A percentile compares a stretch with the other conserved stretches of the same genome.
Evolutionary conservation across 2,797 vertebrate genomes (phyloP).

Genomic region (Anas acuta): DNA sequence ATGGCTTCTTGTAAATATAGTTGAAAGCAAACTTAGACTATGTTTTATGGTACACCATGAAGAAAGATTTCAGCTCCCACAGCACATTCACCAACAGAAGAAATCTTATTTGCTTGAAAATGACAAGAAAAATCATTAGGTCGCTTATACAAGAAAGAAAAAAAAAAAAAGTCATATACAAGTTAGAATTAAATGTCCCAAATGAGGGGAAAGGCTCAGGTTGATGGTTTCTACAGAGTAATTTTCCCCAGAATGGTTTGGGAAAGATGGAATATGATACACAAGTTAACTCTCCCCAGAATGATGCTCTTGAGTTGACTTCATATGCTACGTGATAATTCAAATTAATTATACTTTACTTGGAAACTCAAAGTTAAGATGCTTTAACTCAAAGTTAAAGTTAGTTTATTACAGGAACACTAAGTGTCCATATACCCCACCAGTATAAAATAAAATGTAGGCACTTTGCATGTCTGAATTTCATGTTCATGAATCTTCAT

Average conservation of each 20-base stretch:
- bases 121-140: neutral
- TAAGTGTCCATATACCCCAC: neutral
- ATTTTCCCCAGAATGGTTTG: neutral
- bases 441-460: neutral
- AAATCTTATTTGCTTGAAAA: neutral
- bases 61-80: neutral
- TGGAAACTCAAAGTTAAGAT: neutral
- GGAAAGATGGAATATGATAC: neutral
- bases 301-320: neutral
- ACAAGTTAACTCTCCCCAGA: neutral
- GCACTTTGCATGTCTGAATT: neutral
- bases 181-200: neutral
- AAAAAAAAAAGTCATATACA: neutral
- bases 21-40: neutral
- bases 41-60: neutral
- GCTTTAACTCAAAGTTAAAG: neutral
- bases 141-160: neutral
- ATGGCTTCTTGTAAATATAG: neutral
- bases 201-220: neutral
- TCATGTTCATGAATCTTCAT: neutral
- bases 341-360: neutral
- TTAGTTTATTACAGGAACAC: neutral
- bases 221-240: neutral
- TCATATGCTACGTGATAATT: neutral
- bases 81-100: neutral